phyloP scores from a whole-genome alignment of 2,113 vertebrate genomes.

The Chaetops frenatus region DNA sequence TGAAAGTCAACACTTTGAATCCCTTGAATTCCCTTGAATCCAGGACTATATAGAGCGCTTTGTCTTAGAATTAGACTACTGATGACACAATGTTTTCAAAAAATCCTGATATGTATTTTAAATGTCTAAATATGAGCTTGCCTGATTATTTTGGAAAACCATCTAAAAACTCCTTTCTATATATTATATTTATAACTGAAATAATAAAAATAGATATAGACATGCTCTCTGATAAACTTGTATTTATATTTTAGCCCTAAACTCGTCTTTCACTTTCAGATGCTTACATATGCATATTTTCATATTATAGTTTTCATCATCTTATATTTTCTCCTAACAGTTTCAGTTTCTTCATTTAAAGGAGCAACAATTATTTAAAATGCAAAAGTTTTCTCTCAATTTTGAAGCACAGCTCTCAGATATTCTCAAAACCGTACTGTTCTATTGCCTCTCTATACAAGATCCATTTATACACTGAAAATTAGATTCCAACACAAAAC shows the following conservation, averaged over 20 bases:
- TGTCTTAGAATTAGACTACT: not conserved
- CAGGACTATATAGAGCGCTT: not conserved
- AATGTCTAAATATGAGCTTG: not conserved
- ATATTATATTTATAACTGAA: not conserved
- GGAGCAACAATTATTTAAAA: conserved; percentile 2
- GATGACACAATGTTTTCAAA: not conserved
- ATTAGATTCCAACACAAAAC: conserved; percentile 36
- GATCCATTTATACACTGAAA: conserved; percentile 26
- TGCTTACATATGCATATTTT: not conserved
- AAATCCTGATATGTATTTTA: not conserved
- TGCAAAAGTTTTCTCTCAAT: not conserved
- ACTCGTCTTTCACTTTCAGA: not conserved
- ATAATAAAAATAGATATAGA: not conserved
- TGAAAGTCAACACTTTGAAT: not conserved
- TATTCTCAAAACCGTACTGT: not conserved
- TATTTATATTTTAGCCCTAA: not conserved
- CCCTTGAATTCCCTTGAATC: not conserved
- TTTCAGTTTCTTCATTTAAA: not conserved
- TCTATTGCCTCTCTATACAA: not conserved
- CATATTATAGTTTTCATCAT: not conserved
- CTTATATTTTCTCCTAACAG: not conserved
- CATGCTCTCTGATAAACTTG: not conserved
- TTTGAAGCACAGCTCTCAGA: not conserved
- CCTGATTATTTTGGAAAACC: not conserved
- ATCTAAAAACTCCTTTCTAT: not conserved